Percentiles rank a stretch among this genome's conserved stretches.
Conservation (phyloP, 1,140 invertebrate genomes). For the Agrilus planipennis region DNA sequence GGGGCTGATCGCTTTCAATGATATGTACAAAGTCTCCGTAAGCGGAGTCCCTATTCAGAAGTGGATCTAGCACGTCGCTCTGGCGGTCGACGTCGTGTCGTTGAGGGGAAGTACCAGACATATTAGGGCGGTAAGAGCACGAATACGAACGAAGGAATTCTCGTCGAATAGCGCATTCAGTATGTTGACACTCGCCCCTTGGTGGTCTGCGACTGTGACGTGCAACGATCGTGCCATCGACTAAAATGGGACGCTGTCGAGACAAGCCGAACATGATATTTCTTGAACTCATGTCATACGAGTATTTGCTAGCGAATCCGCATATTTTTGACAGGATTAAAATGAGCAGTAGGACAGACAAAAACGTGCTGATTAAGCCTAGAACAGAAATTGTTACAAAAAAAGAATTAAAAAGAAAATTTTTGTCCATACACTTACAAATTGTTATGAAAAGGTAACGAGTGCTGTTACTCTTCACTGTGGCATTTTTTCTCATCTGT, state of each 20-base stretch:
- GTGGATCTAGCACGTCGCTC: slow-evolving; percentile 18
- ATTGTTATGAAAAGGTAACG: slow-evolving; percentile 30
- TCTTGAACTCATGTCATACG: slow-evolving; percentile 16
- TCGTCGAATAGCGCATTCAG: slow-evolving; percentile 18
- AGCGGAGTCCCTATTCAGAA: slow-evolving; percentile 11
- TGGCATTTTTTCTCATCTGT: too few relatives aligned
- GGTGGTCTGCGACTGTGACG: background rate
- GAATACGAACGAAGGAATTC: slow-evolving; percentile 17
- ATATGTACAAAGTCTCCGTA: slow-evolving; percentile 8
- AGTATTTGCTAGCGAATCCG: slow-evolving; percentile 22
- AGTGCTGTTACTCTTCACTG: slow-evolving; percentile 17
- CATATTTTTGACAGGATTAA: slow-evolving; percentile 27
- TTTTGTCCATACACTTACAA: slow-evolving; percentile 18
- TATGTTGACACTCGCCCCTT: slow-evolving; percentile 4
- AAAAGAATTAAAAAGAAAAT: slow-evolving; percentile 2
- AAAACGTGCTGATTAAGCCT: slow-evolving; percentile 25
- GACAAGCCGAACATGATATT: slow-evolving; percentile 15
- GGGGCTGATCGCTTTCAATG: slow-evolving; percentile 24
- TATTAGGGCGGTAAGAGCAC: slow-evolving; percentile 5
- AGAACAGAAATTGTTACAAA: too few relatives aligned
- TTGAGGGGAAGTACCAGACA: slow-evolving; percentile 17
- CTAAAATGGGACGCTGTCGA: slow-evolving; percentile 2
- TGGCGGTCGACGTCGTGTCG: slow-evolving; percentile 16
- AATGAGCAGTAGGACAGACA: slow-evolving; percentile 28
- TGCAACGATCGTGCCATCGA: slow-evolving; percentile 1